Base-by-base conservation (phyloP, 1,140 invertebrate genomes). In the Bemisia tabaci region DNA sequence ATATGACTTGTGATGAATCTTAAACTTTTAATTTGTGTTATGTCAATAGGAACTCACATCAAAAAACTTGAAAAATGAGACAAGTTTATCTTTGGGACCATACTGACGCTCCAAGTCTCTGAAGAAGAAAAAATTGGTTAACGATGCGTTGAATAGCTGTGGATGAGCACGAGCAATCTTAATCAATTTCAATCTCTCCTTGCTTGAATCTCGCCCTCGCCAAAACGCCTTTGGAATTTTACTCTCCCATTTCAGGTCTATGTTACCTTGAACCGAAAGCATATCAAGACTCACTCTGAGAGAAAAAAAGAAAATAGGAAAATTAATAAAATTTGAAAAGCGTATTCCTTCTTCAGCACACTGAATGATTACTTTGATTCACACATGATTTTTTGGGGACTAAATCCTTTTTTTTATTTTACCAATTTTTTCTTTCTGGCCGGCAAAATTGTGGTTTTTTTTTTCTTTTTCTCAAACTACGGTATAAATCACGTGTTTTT, bases 101-200 rank as follows among this genome's bases (percentile, higher is more conserved):
- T 95, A 94, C 75, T 87, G 83, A 63, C 86, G 77, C 75, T 92
- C 87, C 77, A 94, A 82, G 74, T 96, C 85, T 66, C 85, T 84
- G 74, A 94, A 98, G 79, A 98, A 98, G 75, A 98, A 98, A 77
- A 97, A 97, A 76, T 96, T 95, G 2, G 95, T 98, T 2, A 98
- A 82, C 0, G 92, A 92, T 12, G 86, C 94, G 81, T 97, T 94
- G 67, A 96, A 86, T 0, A 95, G 75, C 65, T 94, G 83, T 2
- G 92, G 87, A 80, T 94, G 71, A 68, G 85, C 79, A 70, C 85
- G 80, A 0, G 89, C 83, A 69, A 97, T 83, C 66, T 89, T 85
- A 21, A 97, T 87, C 11, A 98, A 80, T 69, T 92, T 80, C 0
- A 98, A 80, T 64, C 95, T 79, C 76, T 92, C 88, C 71, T 83